Evolutionary conservation across 2,888 invertebrate genomes (phyloP).

Genomic region (Drosophila crucigera): DNA sequence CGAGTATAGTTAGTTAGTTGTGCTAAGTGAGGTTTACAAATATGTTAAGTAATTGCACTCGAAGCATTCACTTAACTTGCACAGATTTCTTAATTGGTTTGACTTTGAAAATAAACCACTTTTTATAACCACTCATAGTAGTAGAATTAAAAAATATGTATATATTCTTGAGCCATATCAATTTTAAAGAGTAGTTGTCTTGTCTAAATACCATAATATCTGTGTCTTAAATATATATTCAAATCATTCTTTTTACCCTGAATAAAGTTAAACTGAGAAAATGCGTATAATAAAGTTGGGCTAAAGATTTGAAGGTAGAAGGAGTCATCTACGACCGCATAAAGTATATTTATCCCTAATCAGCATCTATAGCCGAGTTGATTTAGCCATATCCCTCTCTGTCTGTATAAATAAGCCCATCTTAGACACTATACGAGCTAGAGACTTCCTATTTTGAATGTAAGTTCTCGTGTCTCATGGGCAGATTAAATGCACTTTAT

Average conservation of each 20-base stretch:
- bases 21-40: neutral
- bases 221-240: too few species aligned
- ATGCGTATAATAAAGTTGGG: too few species aligned
- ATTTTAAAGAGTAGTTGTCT: neutral
- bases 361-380: too few species aligned
- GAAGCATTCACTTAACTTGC: neutral
- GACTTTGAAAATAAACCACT: constrained; percentile 6
- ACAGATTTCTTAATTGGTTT: constrained; percentile 1
- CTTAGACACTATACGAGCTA: too few species aligned
- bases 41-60: constrained; percentile 4
- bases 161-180: neutral
- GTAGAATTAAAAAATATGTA: neutral
- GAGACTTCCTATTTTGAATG: too few species aligned
- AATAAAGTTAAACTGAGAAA: neutral
- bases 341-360: too few species aligned
- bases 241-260: neutral
- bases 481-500: too few species aligned
- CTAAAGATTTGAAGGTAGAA: too few species aligned
- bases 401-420: too few species aligned
- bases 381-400: too few species aligned
- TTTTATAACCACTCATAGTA: neutral
- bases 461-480: too few species aligned
- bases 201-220: neutral
- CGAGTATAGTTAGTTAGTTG: neutral
- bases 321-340: too few species aligned